These are phyloP conservation scores for Drosophila paulistorum DNA, from an alignment of 1,140 invertebrate genomes.

Conservation along the genomic window DNA sequence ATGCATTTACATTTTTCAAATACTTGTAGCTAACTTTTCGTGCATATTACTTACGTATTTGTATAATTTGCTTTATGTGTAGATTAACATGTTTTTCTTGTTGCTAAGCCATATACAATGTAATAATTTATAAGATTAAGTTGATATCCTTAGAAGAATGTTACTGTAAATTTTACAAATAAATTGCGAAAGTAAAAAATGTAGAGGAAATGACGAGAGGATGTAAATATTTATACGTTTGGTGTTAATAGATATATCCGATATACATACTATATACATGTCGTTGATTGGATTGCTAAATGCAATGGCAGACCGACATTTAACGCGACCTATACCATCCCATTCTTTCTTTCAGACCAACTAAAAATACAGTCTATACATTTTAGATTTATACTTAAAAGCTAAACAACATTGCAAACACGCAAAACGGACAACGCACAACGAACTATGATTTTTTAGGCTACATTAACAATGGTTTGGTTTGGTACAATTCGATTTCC, in stretches of 20 bases:
- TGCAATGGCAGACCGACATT: conserved; percentile 46
- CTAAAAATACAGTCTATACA: conserved; percentile 65
- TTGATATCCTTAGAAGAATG: conserved; percentile 51
- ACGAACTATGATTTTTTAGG: conserved; percentile 43
- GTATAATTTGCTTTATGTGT: conserved; percentile 35
- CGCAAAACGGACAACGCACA: conserved; percentile 54
- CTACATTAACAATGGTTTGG: conserved; percentile 68
- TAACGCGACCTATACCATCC: not conserved
- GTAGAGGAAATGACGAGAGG: conserved; percentile 24
- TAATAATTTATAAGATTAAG: conserved; percentile 70
- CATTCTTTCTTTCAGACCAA: conserved; percentile 42
- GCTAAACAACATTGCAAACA: conserved; percentile 71
- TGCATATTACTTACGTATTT: conserved; percentile 40
- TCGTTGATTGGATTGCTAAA: conserved; percentile 50
- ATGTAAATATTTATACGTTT: conserved; percentile 23
- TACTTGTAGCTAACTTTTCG: conserved; percentile 68
- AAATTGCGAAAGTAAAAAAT: conserved; percentile 39
- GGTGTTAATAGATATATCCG: conserved; percentile 14
- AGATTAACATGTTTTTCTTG: conserved; percentile 23
- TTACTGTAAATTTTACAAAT: conserved; percentile 46
- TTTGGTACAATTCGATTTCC: conserved; percentile 65
- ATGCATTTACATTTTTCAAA: conserved; percentile 67
- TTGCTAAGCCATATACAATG: conserved; percentile 41
- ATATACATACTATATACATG: conserved; percentile 50
- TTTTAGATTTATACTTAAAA: conserved; percentile 61